Conservation (phyloP, 2,113 vertebrate genomes). For the Craseonycteris thonglongyai region DNA sequence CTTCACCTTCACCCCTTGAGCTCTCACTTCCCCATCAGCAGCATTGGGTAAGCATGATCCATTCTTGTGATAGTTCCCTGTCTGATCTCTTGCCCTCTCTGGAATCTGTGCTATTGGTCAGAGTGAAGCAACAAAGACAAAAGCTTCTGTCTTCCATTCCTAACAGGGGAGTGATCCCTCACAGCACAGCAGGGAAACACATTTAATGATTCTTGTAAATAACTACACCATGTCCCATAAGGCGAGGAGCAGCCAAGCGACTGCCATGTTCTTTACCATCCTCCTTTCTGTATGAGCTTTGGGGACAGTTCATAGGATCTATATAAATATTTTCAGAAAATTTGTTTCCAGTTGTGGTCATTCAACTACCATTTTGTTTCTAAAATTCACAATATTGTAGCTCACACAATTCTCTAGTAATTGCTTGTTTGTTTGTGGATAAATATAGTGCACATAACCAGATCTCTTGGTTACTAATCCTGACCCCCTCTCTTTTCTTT, state of each 20-base stretch:
- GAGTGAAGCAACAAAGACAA: not conserved
- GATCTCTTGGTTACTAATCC: not conserved
- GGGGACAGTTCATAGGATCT: not conserved
- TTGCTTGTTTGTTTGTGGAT: not conserved
- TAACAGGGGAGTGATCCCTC: not conserved
- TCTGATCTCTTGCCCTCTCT: not conserved
- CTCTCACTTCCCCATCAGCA: not conserved
- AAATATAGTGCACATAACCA: not conserved
- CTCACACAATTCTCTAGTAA: not conserved
- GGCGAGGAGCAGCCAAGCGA: not conserved
- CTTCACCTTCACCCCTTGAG: not conserved
- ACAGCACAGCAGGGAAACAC: too few relatives aligned
- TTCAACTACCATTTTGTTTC: not conserved
- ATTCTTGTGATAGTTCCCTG: not conserved
- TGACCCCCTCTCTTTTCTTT: not conserved
- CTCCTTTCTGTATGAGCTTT: not conserved
- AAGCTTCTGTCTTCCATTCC: not conserved
- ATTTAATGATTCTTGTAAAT: not conserved
- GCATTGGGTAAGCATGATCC: not conserved
- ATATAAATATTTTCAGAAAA: not conserved
- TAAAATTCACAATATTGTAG: not conserved
- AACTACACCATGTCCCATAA: not conserved
- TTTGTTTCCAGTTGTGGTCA: not conserved
- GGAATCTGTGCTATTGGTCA: not conserved
- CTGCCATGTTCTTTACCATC: too few relatives aligned